Conservation (phyloP, 64 coral and sea anemone species). For the Stichodactyla mertensii region DNA sequence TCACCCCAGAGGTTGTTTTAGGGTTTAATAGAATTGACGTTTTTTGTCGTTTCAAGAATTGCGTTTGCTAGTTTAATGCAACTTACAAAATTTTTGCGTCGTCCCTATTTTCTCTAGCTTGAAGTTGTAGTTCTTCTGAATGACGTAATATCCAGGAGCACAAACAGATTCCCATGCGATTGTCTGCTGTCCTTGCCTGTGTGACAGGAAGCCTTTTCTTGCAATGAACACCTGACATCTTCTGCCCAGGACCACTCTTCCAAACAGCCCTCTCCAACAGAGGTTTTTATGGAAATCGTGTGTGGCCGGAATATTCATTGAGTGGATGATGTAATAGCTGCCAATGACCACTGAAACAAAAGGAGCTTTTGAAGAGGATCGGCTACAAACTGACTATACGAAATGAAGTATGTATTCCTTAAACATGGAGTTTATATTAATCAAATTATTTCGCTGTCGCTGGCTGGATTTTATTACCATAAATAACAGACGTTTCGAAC, state of each 20-base stretch:
- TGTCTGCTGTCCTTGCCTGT: constrained; percentile 33
- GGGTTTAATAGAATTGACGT: neutral
- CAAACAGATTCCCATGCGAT: constrained; percentile 51
- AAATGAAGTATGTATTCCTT: neutral
- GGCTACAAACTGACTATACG: neutral
- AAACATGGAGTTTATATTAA: no score
- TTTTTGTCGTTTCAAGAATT: no score
- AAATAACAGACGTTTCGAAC: no score
- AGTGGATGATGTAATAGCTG: constrained; percentile 31
- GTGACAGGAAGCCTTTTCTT: neutral
- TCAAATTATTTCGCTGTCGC: no score
- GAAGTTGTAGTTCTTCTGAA: constrained; percentile 61
- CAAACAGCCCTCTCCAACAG: constrained; percentile 46
- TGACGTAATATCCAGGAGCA: constrained; percentile 31
- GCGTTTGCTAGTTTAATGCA: neutral
- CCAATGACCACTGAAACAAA: constrained; percentile 38
- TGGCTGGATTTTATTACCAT: no score
- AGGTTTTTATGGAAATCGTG: constrained; percentile 47
- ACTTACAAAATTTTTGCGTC: constrained; percentile 41
- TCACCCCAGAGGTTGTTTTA: no score
- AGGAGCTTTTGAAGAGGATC: neutral
- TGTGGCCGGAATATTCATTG: constrained; percentile 48
- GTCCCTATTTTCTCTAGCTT: constrained; percentile 12
- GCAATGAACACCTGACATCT: constrained; percentile 36
- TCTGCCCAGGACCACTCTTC: constrained; percentile 29